phyloP scores from a whole-genome alignment of 2,888 invertebrate species.

The Gisinianus flammeolus region DNA sequence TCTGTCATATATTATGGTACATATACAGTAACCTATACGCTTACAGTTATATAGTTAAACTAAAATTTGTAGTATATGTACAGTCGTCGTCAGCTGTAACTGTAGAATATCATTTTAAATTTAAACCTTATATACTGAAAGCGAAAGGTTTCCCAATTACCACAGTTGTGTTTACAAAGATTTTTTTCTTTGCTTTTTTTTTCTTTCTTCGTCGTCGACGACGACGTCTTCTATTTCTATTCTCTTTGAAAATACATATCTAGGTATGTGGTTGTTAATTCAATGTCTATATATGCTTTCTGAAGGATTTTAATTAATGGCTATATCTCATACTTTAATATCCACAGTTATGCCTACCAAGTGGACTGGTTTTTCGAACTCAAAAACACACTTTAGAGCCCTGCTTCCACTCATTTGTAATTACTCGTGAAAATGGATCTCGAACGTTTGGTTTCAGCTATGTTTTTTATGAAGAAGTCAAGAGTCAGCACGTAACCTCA shows the following conservation, averaged over 20 bases:
- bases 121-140: too few relatives aligned
- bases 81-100: too few relatives aligned
- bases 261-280: neutral
- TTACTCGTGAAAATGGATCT: slow-evolving; percentile 95
- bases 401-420: slow-evolving; percentile 93
- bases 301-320: neutral
- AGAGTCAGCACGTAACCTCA: slow-evolving; percentile 87
- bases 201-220: too few relatives aligned
- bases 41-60: too few relatives aligned
- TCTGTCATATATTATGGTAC: too few relatives aligned
- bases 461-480: slow-evolving; percentile 95
- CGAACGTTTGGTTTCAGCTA: slow-evolving; percentile 93
- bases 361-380: slow-evolving; percentile 75
- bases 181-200: slow-evolving; percentile 7
- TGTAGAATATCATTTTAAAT: slow-evolving; percentile 44
- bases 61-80: too few relatives aligned
- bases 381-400: slow-evolving; percentile 87
- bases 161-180: neutral
- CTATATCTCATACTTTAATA: too few relatives aligned
- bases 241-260: too few relatives aligned
- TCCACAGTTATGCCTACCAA: slow-evolving; percentile 89
- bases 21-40: too few relatives aligned
- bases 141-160: slow-evolving; percentile 46
- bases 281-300: neutral
- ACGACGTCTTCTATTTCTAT: too few relatives aligned